phyloP scores from a whole-genome alignment of 2,113 vertebrate genomes.

The Arenaria interpres region DNA sequence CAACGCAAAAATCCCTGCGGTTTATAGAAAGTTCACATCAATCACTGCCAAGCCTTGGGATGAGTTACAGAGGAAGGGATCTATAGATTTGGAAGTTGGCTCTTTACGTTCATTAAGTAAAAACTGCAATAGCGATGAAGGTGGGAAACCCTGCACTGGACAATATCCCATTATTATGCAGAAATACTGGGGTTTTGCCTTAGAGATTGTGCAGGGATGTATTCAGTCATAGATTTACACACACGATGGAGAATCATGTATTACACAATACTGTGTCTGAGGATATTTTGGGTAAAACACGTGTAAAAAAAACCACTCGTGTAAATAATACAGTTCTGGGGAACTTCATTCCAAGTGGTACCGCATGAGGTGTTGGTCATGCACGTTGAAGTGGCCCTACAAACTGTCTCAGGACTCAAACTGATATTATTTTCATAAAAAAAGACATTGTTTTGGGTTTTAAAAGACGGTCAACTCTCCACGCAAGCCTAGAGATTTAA shows the following conservation, averaged over 20 bases:
- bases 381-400: background rate
- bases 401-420: background rate
- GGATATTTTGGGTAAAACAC: background rate
- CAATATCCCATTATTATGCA: background rate
- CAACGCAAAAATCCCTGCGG: background rate
- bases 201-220: background rate
- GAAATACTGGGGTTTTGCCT: background rate
- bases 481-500: background rate
- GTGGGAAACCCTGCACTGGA: fast-evolving
- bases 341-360: background rate
- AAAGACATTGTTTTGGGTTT: background rate
- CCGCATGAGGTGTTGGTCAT: background rate
- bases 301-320: background rate
- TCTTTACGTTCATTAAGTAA: background rate
- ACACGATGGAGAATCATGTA: background rate
- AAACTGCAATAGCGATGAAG: background rate
- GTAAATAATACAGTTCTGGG: background rate
- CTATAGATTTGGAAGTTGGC: background rate
- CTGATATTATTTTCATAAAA: background rate
- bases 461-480: background rate
- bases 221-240: too few species aligned
- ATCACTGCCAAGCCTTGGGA: background rate
- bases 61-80: background rate
- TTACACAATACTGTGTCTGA: background rate
- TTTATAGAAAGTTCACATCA: background rate